These are phyloP conservation scores for Caradrina kadenii DNA, from an alignment of 2,888 invertebrate species.

Conservation along the genomic window DNA sequence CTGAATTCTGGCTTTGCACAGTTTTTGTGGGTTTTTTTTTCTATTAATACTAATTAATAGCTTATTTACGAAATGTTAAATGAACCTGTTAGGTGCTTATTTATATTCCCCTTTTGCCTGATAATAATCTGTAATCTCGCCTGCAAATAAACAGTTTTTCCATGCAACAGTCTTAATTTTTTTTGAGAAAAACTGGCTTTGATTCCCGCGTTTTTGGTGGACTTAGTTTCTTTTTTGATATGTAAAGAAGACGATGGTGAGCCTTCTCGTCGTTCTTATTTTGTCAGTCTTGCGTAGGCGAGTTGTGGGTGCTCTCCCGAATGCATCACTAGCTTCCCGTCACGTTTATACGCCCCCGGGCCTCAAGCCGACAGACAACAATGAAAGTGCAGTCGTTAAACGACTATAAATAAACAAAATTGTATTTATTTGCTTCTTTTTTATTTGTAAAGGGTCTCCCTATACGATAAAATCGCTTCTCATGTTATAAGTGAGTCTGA, in stretches of 20 bases:
- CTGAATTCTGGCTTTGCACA: not conserved
- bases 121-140: too few relatives aligned
- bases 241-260: not conserved
- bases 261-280: slow-evolving; percentile 34
- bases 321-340: slow-evolving; percentile 62
- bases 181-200: too few relatives aligned
- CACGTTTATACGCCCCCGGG: slow-evolving; percentile 52
- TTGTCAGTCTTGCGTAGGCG: slow-evolving; percentile 51
- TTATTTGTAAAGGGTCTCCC: not conserved
- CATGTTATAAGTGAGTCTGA: slow-evolving; percentile 7
- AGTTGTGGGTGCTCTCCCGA: slow-evolving; percentile 58
- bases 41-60: too few relatives aligned
- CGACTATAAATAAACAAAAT: slow-evolving; percentile 16
- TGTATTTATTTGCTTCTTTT: slow-evolving; percentile 19
- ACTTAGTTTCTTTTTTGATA: not conserved
- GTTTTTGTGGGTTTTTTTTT: too few relatives aligned
- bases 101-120: too few relatives aligned
- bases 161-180: too few relatives aligned
- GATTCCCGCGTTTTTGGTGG: too few relatives aligned
- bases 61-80: too few relatives aligned
- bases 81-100: too few relatives aligned
- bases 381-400: slow-evolving; percentile 47
- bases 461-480: not conserved
- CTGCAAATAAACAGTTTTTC: too few relatives aligned
- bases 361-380: slow-evolving; percentile 50